A percentile compares a stretch with the other conserved stretches of the same genome.
Conservation (phyloP, 2,113 vertebrate genomes). For the Dasyornis broadbenti region DNA sequence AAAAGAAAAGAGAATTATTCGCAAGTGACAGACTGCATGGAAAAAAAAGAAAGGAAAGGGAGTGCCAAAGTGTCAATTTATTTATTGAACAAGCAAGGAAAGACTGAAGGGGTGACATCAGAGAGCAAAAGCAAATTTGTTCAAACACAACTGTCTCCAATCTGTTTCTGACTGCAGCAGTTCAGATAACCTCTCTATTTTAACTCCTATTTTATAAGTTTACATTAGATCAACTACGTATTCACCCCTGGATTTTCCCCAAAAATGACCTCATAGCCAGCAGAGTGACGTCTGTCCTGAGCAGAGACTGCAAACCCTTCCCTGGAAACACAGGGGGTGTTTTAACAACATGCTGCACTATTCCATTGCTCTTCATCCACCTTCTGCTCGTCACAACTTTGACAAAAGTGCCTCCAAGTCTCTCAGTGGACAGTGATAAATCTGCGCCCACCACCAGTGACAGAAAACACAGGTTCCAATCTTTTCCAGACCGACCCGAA, state of each 20-base stretch:
- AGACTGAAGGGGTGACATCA: not conserved
- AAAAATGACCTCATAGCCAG: not conserved
- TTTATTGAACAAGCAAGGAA: not conserved
- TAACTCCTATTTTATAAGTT: not conserved
- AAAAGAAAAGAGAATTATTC: constrained; percentile 15
- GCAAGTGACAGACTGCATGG: not conserved
- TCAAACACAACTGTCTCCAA: not conserved
- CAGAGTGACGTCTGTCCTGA: not conserved
- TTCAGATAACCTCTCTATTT: not conserved
- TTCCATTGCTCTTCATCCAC: not conserved
- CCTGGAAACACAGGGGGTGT: not conserved
- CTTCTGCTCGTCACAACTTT: not conserved
- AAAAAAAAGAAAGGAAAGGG: not conserved
- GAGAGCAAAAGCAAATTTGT: not conserved
- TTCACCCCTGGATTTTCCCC: not conserved
- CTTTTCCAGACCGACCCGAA: not conserved
- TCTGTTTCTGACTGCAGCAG: not conserved
- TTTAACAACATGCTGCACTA: not conserved
- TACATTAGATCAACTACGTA: not conserved
- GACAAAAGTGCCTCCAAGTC: not conserved
- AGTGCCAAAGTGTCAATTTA: not conserved
- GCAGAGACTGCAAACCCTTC: not conserved
- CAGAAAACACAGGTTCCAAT: not conserved
- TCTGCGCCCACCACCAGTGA: not conserved
- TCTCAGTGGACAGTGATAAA: not conserved